Evolutionary conservation across 1,140 invertebrate genomes (phyloP), one percentile per base, ranked within the genome.

Genomic region (Meloidogyne exigua): DNA sequence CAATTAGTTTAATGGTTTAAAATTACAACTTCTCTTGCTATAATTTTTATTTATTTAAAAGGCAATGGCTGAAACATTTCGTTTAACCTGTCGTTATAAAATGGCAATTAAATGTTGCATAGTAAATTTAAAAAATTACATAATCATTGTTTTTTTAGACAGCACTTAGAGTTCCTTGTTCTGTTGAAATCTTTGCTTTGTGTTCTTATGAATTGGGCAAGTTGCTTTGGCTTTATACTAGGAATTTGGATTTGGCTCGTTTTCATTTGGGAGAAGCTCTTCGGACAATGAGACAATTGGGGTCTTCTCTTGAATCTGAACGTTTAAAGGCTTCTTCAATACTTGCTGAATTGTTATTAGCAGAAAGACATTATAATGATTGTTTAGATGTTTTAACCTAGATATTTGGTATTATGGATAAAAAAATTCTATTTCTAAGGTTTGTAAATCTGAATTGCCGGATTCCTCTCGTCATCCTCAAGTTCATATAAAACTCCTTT

Each of bases 71-170:
- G 80, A 81, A 57, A 72, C 39, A 57, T 81, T 81, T 57, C 76
- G 80, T 39, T 79, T 36, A 4, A 26, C 42, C 21, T 26, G 67
- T 13, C 85, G 84, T 36, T 81, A 81, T 69, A 81, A 81, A 70
- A 81, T 81, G 81, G 77, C 81, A n/a, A 72, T 81, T 39, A 81
- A 81, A 71, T 75, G 76, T 63, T 42, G 85, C 25, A 83, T 81
- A 82, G 79, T 81, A 15, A n/a, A 57, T n/a, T 57, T 68, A 18
- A n/a, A 21, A 21, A 42, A 21, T 13, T 28, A n/a, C 4, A n/a
- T 0, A 57, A 13, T 76, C 44, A 21, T 77, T 2, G 57, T 18
- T 25, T 13, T 77, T 78, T 76, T 49, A 80, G 79, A 80, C 80
- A n/a, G 73, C 80, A 10, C 75, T 81, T 25, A 79, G 82, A 26